phyloP scores from a whole-genome alignment of 1,140 invertebrate genomes.

The Hypothenemus hampei region DNA sequence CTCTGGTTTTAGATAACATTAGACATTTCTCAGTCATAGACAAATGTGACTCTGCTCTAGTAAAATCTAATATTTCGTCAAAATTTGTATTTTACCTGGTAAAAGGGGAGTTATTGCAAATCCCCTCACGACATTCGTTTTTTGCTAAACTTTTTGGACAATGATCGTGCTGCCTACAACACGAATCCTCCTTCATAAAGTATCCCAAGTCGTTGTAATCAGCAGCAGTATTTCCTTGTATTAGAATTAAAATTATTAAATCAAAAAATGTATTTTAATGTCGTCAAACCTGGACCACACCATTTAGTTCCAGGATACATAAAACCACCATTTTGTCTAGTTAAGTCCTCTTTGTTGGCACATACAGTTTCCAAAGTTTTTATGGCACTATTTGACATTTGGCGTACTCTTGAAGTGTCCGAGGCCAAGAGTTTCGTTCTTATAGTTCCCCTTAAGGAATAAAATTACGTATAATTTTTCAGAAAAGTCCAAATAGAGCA shows the following conservation, averaged over 20 bases:
- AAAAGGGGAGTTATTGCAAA: constrained; percentile 64
- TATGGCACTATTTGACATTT: constrained; percentile 56
- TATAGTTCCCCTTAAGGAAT: constrained; percentile 50
- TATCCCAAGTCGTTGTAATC: constrained; percentile 62
- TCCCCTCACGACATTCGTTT: constrained; percentile 57
- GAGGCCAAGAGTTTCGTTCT: constrained; percentile 55
- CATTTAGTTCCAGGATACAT: constrained; percentile 56
- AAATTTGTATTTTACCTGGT: constrained; percentile 53
- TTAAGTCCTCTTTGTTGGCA: constrained; percentile 41
- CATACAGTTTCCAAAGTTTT: constrained; percentile 56
- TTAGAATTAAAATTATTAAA: neutral
- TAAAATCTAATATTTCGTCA: no score
- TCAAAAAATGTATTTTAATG: neutral
- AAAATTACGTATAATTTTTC: constrained; percentile 4
- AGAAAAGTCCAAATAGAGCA: neutral
- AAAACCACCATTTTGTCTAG: constrained; percentile 44
- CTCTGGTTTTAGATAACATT: no score
- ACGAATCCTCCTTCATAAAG: constrained; percentile 61
- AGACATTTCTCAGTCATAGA: no score
- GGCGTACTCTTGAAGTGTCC: constrained; percentile 54
- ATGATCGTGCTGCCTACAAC: constrained; percentile 72
- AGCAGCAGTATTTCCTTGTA: constrained; percentile 25
- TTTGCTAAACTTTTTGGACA: constrained; percentile 59
- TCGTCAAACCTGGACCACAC: constrained; percentile 58
- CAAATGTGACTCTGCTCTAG: no score